These are phyloP conservation scores for Eptatretus atami DNA, from an alignment of 2,797 vertebrate genomes.

Conservation along the genomic window DNA sequence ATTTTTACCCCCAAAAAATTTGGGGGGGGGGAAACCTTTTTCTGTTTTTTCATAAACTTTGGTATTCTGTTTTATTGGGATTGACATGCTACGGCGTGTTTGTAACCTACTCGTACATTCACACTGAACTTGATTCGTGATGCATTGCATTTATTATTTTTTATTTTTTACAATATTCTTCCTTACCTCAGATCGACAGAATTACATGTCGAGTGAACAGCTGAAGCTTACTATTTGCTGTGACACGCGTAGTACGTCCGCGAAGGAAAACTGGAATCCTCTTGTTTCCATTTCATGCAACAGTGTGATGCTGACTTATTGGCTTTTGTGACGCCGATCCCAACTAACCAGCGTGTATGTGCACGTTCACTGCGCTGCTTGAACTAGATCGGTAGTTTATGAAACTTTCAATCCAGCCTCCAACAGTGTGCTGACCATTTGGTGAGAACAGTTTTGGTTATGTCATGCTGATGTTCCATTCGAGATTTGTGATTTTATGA, in stretches of 20 bases:
- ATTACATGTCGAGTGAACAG: conserved; percentile 41
- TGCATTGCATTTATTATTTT: too few relatives aligned
- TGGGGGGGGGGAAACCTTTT: too few relatives aligned
- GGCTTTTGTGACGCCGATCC: neutral
- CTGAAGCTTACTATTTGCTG: conserved; percentile 74
- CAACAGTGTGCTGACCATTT: too few relatives aligned
- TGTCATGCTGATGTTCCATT: too few relatives aligned
- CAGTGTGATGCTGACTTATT: conserved; percentile 16
- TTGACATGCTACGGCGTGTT: neutral
- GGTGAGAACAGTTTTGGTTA: too few relatives aligned
- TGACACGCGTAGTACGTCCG: conserved; percentile 61
- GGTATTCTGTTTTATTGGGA: neutral
- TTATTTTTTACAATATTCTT: neutral
- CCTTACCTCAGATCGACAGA: conserved; percentile 27
- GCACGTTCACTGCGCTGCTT: too few relatives aligned
- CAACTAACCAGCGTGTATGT: neutral
- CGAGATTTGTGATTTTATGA: too few relatives aligned
- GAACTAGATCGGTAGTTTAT: too few relatives aligned
- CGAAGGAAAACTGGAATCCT: conserved; percentile 53
- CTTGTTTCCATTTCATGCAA: conserved; percentile 57
- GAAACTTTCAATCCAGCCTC: too few relatives aligned
- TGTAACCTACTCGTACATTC: too few relatives aligned
- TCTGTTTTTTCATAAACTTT: too few relatives aligned
- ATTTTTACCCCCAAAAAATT: too few relatives aligned
- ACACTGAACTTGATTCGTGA: neutral